Percentiles rank a stretch among this genome's conserved stretches.
Conservation (phyloP, 1,140 invertebrate species). For the Macrobrachium nipponense region DNA sequence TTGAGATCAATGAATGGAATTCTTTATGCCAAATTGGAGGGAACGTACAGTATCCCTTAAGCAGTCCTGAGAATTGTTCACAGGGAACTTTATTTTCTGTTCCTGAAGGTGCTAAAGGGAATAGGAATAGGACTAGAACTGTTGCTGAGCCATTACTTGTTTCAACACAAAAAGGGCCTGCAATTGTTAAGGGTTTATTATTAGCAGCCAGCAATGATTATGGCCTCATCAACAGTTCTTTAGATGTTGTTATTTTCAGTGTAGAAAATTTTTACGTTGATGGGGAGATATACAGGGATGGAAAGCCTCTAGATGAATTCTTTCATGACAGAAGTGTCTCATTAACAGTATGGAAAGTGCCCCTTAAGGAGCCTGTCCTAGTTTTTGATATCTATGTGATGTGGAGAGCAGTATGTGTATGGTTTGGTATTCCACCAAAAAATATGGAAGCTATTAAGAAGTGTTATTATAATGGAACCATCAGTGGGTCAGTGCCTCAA, state of each 20-base stretch:
- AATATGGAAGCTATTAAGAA: background rate
- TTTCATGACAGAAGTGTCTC: background rate
- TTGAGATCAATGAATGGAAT: background rate
- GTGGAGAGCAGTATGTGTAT: conserved; percentile 7
- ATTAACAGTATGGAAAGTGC: background rate
- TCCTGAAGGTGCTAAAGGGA: background rate
- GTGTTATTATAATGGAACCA: background rate
- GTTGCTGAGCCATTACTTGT: background rate
- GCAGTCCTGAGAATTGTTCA: no score
- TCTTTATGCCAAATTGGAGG: background rate
- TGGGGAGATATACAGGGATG: background rate
- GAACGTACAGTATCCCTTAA: background rate
- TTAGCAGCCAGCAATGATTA: background rate
- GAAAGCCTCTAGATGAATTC: background rate
- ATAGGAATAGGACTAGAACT: background rate
- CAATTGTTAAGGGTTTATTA: conserved; percentile 1
- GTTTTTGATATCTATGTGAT: background rate
- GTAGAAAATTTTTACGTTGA: background rate
- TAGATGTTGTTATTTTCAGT: background rate
- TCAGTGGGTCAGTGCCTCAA: background rate
- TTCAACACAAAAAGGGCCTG: background rate
- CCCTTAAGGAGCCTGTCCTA: background rate
- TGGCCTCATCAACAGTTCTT: background rate
- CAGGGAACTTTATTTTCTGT: no score
- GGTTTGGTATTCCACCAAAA: background rate